Conservation (phyloP, 2,888 invertebrate species). For the Ichneumoninae sp. region DNA sequence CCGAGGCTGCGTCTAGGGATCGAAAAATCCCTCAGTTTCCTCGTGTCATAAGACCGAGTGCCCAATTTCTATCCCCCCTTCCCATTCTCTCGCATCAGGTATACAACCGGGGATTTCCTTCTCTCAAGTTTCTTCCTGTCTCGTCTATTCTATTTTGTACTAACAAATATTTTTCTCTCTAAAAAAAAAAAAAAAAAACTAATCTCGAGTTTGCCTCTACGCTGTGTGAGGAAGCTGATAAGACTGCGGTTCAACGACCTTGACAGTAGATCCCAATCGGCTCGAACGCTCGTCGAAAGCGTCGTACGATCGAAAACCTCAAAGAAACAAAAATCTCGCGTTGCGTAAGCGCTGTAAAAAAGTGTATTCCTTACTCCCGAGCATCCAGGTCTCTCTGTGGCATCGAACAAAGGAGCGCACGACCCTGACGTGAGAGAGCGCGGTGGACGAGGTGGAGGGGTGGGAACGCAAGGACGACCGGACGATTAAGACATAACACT, state of each 20-base stretch:
- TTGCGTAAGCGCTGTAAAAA: not conserved
- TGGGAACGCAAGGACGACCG: constrained; percentile 14
- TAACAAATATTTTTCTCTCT: not conserved
- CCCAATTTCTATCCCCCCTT: constrained; percentile 23
- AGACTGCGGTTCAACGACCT: constrained; percentile 49
- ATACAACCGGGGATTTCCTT: constrained; percentile 4
- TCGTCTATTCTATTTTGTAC: constrained; percentile 10
- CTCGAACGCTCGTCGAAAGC: constrained; percentile 56
- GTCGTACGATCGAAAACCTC: constrained; percentile 30
- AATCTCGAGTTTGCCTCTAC: not conserved
- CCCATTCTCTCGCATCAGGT: constrained; percentile 14
- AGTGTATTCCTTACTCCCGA: not conserved
- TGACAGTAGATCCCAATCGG: constrained; percentile 53
- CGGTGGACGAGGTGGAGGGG: not conserved
- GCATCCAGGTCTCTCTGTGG: not conserved
- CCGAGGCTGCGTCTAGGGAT: constrained; percentile 19
- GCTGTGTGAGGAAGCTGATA: constrained; percentile 16
- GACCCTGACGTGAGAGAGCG: constrained; percentile 6
- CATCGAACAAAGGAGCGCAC: constrained; percentile 18
- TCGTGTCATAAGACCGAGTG: constrained; percentile 18
- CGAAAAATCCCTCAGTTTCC: constrained; percentile 18
- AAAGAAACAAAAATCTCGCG: constrained; percentile 17
- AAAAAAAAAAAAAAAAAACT: constrained; percentile 2
- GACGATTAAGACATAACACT: constrained; percentile 14
- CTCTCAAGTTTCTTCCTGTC: not conserved